phyloP scores from a whole-genome alignment of 2,888 invertebrate genomes.

The Lymantria monacha region DNA sequence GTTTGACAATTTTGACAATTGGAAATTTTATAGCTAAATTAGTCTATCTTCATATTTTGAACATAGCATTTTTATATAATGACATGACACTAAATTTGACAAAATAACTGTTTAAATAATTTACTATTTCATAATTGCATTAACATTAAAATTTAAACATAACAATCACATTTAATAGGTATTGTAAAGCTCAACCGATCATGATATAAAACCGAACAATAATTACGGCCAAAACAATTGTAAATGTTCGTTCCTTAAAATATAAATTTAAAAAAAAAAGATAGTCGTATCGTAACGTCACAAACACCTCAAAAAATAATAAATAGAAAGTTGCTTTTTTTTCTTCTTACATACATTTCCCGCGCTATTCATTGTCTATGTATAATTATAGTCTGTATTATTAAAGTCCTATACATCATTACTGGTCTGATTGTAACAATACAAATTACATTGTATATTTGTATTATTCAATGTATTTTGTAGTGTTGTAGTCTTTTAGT shows the following conservation, averaged over 20 bases:
- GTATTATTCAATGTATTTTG: neutral
- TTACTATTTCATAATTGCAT: conserved; percentile 8
- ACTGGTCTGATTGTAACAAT: neutral
- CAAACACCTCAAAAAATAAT: neutral
- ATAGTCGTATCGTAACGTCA: conserved; percentile 17
- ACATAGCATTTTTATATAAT: no score
- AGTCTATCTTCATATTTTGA: no score
- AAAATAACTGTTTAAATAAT: neutral
- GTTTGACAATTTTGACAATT: no score
- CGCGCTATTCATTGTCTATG: conserved; percentile 7
- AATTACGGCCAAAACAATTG: neutral
- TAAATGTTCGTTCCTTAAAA: neutral
- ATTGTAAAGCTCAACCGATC: neutral
- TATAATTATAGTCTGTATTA: conserved; percentile 3
- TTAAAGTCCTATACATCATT: conserved; percentile 13
- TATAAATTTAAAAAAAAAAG: neutral
- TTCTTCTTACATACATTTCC: conserved; percentile 3
- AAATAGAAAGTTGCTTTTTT: conserved; percentile 10
- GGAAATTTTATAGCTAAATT: no score
- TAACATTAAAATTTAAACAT: neutral
- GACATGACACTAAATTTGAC: neutral
- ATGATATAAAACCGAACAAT: neutral
- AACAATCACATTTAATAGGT: neutral
- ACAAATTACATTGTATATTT: neutral
- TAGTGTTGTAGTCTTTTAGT: conserved; percentile 1